Conservation (phyloP, 2,888 invertebrate species). For the Bibio marci region DNA sequence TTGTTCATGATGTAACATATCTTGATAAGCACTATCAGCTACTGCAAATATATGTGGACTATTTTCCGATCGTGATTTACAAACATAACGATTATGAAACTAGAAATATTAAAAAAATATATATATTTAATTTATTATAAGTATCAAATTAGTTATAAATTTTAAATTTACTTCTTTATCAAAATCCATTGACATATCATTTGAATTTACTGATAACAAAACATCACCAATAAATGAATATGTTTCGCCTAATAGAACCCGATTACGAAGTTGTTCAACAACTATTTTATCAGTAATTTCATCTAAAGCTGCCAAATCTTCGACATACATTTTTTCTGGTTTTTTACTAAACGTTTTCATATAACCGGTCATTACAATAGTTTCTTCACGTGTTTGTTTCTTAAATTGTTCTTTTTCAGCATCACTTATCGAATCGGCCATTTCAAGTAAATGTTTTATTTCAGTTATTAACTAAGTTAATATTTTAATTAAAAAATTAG, state of each 20-base stretch:
- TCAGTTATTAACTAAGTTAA: constrained; percentile 46
- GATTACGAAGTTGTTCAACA: constrained; percentile 47
- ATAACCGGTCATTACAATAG: constrained; percentile 24
- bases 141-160: not conserved
- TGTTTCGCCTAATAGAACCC: constrained; percentile 46
- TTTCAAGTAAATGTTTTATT: constrained; percentile 33
- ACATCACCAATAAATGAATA: constrained; percentile 72
- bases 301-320: constrained; percentile 68
- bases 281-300: constrained; percentile 54
- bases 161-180: constrained; percentile 38
- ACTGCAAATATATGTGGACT: constrained; percentile 80
- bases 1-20: constrained; percentile 73
- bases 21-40: constrained; percentile 79
- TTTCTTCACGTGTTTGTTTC: constrained; percentile 20
- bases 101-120: constrained; percentile 22
- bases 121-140: not conserved
- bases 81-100: constrained; percentile 64
- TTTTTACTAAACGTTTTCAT: constrained; percentile 31
- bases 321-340: constrained; percentile 58
- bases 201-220: constrained; percentile 62
- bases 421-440: constrained; percentile 28
- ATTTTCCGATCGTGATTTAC: constrained; percentile 75
- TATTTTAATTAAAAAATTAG: not conserved
- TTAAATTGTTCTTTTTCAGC: constrained; percentile 30
- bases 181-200: constrained; percentile 54